Conservation (phyloP, 2,888 invertebrate species). For the Melitaea athalia region DNA sequence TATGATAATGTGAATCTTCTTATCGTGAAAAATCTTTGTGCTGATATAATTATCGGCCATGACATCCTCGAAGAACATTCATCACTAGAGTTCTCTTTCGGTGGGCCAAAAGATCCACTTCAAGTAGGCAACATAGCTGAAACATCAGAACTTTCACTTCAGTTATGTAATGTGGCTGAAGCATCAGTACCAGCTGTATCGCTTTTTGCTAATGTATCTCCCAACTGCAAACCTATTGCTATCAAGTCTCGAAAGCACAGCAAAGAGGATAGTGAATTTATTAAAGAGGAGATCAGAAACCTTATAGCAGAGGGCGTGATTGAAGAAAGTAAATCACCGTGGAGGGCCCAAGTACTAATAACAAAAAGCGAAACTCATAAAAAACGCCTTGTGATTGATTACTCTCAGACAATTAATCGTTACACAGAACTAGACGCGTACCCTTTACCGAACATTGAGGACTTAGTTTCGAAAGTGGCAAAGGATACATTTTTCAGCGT, state of each 20-base stretch:
- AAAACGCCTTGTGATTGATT: slow-evolving; percentile 43
- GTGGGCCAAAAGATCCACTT: background rate
- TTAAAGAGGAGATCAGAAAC: slow-evolving; percentile 15
- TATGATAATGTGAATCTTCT: background rate
- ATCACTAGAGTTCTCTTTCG: background rate
- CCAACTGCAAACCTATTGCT: slow-evolving; percentile 7
- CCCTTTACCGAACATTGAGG: slow-evolving; percentile 37
- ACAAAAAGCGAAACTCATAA: slow-evolving; percentile 36
- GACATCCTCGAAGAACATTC: background rate
- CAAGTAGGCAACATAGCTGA: background rate
- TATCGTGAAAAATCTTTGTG: background rate
- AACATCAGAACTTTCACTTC: background rate
- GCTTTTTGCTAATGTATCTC: background rate
- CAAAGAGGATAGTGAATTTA: slow-evolving; percentile 22
- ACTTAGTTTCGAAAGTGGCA: slow-evolving; percentile 28
- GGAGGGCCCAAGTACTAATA: slow-evolving; percentile 41
- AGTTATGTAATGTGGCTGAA: background rate
- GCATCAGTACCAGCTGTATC: background rate
- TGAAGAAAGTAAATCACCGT: slow-evolving; percentile 33
- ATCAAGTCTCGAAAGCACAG: slow-evolving; percentile 18
- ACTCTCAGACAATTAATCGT: slow-evolving; percentile 42
- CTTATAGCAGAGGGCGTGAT: slow-evolving; percentile 16
- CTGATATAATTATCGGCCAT: background rate
- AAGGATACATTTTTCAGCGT: slow-evolving; percentile 19
- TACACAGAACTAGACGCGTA: slow-evolving; percentile 41